phyloP scores from a whole-genome alignment of 2,113 vertebrate species.

The Heterotilapia buettikoferi region DNA sequence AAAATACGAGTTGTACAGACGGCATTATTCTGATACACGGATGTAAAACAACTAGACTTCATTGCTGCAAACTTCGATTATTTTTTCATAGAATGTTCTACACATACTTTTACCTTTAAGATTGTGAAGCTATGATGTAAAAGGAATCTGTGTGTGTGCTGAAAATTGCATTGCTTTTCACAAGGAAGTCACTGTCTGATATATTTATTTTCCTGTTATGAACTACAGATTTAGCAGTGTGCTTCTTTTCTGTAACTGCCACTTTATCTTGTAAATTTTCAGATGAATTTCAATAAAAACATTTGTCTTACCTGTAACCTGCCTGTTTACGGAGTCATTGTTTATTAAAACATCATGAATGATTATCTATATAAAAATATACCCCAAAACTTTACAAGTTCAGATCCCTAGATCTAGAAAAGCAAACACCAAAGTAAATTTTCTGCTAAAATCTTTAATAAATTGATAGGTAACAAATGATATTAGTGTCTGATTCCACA shows the following conservation, averaged over 20 bases:
- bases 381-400: background rate
- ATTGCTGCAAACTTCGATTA: background rate
- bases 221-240: background rate
- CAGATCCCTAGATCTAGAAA: background rate
- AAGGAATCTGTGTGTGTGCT: background rate
- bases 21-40: background rate
- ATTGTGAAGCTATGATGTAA: background rate
- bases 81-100: background rate
- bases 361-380: background rate
- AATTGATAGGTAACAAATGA: background rate
- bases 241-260: background rate
- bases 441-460: background rate
- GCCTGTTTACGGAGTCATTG: background rate
- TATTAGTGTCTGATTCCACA: background rate
- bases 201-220: conserved; percentile 6
- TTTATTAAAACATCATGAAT: background rate
- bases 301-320: background rate
- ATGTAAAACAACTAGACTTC: background rate
- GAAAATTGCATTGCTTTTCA: background rate
- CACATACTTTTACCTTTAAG: background rate
- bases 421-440: accelerated
- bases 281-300: background rate
- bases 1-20: background rate
- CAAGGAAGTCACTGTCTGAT: background rate
- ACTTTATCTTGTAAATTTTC: background rate